Conservation (phyloP, 2,888 invertebrate species). For the Myathropa florea region DNA sequence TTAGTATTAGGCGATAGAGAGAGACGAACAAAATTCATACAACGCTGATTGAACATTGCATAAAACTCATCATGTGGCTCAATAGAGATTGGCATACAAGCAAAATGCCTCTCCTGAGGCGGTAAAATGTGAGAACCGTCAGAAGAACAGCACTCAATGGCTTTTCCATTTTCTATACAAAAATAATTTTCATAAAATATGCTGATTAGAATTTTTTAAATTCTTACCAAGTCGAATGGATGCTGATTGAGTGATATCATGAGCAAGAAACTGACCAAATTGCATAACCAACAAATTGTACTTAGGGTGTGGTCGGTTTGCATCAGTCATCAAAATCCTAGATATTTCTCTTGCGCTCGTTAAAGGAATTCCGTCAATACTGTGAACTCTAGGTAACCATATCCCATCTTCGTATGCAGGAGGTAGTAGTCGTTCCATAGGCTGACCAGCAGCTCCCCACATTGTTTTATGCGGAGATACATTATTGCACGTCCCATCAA, state of each 20-base stretch:
- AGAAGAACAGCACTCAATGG: slow-evolving; percentile 87
- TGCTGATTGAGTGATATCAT: slow-evolving; percentile 88
- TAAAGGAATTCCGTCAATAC: slow-evolving; percentile 82
- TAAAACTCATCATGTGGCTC: slow-evolving; percentile 84
- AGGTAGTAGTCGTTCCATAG: slow-evolving; percentile 85
- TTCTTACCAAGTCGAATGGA: slow-evolving; percentile 85
- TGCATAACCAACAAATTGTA: slow-evolving; percentile 88
- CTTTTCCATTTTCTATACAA: slow-evolving; percentile 84
- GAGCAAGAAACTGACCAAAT: slow-evolving; percentile 90
- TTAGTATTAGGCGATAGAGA: slow-evolving; percentile 85
- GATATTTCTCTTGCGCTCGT: slow-evolving; percentile 87
- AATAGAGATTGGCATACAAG: slow-evolving; percentile 86
- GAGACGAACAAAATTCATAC: slow-evolving; percentile 88
- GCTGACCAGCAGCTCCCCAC: slow-evolving; percentile 87
- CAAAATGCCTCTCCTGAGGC: slow-evolving; percentile 83
- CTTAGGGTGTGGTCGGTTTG: slow-evolving; percentile 83
- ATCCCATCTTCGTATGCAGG: slow-evolving; percentile 86
- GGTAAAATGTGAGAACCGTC: slow-evolving; percentile 83
- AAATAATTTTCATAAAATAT: background rate
- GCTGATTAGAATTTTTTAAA: background rate
- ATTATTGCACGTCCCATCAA: slow-evolving; percentile 94
- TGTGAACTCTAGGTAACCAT: slow-evolving; percentile 77
- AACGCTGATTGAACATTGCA: slow-evolving; percentile 83
- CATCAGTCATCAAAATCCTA: slow-evolving; percentile 83
- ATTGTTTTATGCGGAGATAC: slow-evolving; percentile 76